phyloP scores from a whole-genome alignment of 2,113 vertebrate genomes.

The Oophaga pumilio region DNA sequence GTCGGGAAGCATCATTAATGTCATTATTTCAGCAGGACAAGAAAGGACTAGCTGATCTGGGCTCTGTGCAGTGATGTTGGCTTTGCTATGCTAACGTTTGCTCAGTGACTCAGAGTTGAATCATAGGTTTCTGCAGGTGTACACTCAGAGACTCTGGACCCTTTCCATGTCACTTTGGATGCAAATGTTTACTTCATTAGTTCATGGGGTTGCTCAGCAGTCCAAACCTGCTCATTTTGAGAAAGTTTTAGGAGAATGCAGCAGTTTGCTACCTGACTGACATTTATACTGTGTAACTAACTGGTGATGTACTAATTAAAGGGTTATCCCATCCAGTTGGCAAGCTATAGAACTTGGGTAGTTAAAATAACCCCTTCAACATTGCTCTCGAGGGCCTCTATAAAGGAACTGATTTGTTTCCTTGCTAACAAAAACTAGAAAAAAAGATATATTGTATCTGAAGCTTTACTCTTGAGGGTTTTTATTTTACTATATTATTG shows the following conservation, averaged over 20 bases:
- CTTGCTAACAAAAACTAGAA: background rate
- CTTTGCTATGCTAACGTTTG: slow-evolving; percentile 72
- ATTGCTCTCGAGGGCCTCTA: background rate
- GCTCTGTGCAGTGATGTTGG: slow-evolving; percentile 64
- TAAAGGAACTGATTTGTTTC: background rate
- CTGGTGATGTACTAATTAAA: slow-evolving; percentile 49
- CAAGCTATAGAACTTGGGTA: background rate
- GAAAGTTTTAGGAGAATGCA: slow-evolving; percentile 36
- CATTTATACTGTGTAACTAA: slow-evolving; percentile 56
- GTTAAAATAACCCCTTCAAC: background rate
- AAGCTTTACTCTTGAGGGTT: background rate
- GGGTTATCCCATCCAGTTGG: slow-evolving; percentile 43
- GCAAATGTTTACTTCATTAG: slow-evolving; percentile 78
- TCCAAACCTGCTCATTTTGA: slow-evolving; percentile 67
- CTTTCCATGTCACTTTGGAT: slow-evolving; percentile 72
- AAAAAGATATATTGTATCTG: background rate
- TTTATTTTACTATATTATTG: background rate
- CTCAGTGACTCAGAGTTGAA: slow-evolving; percentile 79
- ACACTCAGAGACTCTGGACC: slow-evolving; percentile 72
- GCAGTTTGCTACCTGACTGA: slow-evolving; percentile 49
- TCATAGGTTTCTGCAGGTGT: slow-evolving; percentile 81
- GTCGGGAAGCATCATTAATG: slow-evolving; percentile 74
- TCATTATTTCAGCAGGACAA: slow-evolving; percentile 71
- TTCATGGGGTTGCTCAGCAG: slow-evolving; percentile 77
- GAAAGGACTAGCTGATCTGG: slow-evolving; percentile 67